These are phyloP conservation scores for Myotis davidii DNA, from an alignment of 2,113 vertebrate genomes.

Conservation along the genomic window DNA sequence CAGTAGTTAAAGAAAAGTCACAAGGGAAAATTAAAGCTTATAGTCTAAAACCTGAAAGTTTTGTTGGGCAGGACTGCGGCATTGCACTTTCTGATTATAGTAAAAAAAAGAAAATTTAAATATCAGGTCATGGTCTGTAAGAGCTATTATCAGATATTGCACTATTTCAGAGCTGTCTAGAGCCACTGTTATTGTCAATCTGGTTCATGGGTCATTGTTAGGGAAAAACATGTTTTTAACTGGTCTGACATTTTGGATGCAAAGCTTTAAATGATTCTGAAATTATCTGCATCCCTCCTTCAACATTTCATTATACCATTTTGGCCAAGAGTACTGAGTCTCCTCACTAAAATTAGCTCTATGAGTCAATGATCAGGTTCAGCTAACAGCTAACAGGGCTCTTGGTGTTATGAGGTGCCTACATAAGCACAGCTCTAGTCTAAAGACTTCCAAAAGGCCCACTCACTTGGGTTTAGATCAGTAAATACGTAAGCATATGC, in stretches of 20 bases:
- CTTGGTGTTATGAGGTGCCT: not conserved
- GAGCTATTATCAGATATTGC: not conserved
- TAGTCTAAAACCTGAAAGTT: not conserved
- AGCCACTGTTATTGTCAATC: not conserved
- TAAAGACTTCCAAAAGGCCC: not conserved
- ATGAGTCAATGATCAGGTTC: not conserved
- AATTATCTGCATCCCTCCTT: not conserved
- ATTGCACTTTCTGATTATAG: not conserved
- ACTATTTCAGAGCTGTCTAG: not conserved
- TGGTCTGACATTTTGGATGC: not conserved
- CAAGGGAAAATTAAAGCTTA: not conserved
- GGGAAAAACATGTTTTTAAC: not conserved
- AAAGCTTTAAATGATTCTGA: not conserved
- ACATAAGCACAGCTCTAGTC: not conserved
- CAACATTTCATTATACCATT: not conserved
- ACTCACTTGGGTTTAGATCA: not conserved
- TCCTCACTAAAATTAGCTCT: not conserved
- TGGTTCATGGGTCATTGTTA: not conserved
- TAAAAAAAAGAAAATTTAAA: not conserved
- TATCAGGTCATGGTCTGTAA: not conserved
- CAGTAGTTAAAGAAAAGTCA: not conserved
- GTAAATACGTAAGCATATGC: not conserved
- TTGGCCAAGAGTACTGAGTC: not conserved
- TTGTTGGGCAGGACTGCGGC: not conserved
- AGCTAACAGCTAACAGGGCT: not conserved